A percentile compares a stretch with the other conserved stretches of the same genome.
Evolutionary conservation across 2,888 invertebrate genomes (phyloP).

Genomic region (Amiota mariae): DNA sequence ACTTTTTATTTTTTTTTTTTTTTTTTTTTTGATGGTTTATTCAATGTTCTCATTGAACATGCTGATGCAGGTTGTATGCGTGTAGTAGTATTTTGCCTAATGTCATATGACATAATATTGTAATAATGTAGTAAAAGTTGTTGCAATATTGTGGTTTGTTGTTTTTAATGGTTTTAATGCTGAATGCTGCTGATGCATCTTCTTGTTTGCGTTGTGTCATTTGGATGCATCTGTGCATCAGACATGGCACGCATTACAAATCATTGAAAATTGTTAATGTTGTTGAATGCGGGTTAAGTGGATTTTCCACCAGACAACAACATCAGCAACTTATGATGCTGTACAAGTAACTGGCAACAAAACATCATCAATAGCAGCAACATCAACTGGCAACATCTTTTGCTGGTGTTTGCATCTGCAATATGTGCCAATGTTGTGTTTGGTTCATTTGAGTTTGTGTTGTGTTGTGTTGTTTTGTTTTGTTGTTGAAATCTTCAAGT

Average conservation of each 20-base stretch:
- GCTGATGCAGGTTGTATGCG: background rate
- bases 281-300: slow-evolving; percentile 41
- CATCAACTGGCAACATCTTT: slow-evolving; percentile 15
- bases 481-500: slow-evolving; percentile 27
- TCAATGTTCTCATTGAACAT: background rate
- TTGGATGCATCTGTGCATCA: slow-evolving; percentile 30
- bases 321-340: background rate
- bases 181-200: background rate
- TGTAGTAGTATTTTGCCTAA: background rate
- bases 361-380: slow-evolving; percentile 25
- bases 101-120: slow-evolving; percentile 1
- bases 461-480: slow-evolving; percentile 7
- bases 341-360: slow-evolving; percentile 41
- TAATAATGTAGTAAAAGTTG: background rate
- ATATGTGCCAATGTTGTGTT: slow-evolving; percentile 31
- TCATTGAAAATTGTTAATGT: slow-evolving; percentile 44
- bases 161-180: background rate
- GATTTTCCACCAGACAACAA: background rate
- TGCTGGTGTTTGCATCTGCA: slow-evolving; percentile 28
- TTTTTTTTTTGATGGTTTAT: too few relatives aligned
- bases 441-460: slow-evolving; percentile 31
- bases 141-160: slow-evolving; percentile 6
- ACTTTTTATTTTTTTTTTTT: too few relatives aligned
- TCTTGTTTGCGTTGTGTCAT: slow-evolving; percentile 8
- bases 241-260: slow-evolving; percentile 41